These are phyloP conservation scores for Anas acuta DNA, from an alignment of 2,797 vertebrate genomes.

Conservation along the genomic window DNA sequence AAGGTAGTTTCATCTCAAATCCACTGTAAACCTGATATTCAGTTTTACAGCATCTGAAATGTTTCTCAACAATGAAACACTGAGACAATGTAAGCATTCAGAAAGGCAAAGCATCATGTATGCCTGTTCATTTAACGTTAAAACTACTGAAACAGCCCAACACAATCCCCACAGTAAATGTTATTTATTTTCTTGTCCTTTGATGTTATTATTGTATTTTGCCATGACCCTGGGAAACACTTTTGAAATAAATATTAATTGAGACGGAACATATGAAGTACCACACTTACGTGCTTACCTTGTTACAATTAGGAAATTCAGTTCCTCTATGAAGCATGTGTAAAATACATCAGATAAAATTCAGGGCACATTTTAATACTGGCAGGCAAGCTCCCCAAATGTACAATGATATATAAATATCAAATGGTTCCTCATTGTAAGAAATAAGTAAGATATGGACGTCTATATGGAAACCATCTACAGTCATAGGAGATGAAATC, in stretches of 20 bases:
- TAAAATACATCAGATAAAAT: conserved; percentile 68
- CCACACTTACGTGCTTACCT: conserved; percentile 64
- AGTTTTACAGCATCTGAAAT: not conserved
- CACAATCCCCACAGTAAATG: not conserved
- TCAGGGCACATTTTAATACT: conserved; percentile 52
- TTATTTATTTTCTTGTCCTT: not conserved
- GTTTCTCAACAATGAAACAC: not conserved
- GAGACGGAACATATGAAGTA: not conserved
- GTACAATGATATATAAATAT: not conserved
- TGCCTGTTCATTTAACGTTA: not conserved
- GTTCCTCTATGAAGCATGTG: conserved; percentile 74
- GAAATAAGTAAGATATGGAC: not conserved
- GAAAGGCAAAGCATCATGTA: not conserved
- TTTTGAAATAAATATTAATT: not conserved
- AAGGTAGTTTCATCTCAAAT: not conserved
- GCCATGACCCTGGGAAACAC: not conserved
- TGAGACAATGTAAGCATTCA: not conserved
- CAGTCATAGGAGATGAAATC: not conserved
- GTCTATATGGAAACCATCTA: not conserved
- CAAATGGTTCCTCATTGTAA: not conserved
- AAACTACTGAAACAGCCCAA: not conserved
- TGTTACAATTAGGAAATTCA: conserved; percentile 23
- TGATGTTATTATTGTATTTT: not conserved
- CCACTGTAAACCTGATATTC: not conserved
- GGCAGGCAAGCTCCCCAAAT: conserved; percentile 22